Base-by-base conservation (phyloP, 2,888 invertebrate genomes). In the Heliconius hortense region DNA sequence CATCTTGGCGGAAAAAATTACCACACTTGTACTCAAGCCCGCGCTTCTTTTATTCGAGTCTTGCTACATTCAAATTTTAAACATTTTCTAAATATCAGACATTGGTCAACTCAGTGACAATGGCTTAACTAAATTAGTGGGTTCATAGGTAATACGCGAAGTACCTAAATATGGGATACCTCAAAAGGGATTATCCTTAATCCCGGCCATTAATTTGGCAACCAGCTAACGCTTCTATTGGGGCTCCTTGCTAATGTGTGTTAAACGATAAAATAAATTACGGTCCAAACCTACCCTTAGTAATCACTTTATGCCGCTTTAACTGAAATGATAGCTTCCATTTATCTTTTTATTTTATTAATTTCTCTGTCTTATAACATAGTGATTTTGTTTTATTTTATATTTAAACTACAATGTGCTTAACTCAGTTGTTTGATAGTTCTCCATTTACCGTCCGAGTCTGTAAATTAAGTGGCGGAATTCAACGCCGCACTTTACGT, bases 271-370 rank as follows among this genome's bases (percentile, higher is more conserved):
- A 80, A 79, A 81, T 81, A 81, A 82, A 81, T 81, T 77, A 75
- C 70, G 73, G 74, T 62, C 77, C 69, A 77, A 77, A 74, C 73
- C 67, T 63, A 35, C 64, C 77, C 78, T 72, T 79, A 68, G 73
- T 82, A 82, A 82, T 81, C 81, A 80, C 81, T 82, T 80, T 80
- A 80, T 79, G 81, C 81, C 64, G 75, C 74, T 74, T 76, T 67
- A 72, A 76, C 39, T 64, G n/a, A n/a, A 39, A 64, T 39, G 13
- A 64, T 64, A 35, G 39, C 39, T 21, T 24, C 11, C 39, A 64
- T 64, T 39, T n/a, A 64, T 64, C 64, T 39, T 64, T 39, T 13
- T 5, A 64, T 15, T 13, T 24, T 39, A n/a, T 24, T 26, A 26
- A 28, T 28, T 26, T 60, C 1, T 15, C 24, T 15, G 15, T 28